Percentiles rank a stretch among this genome's conserved stretches.
These are phyloP conservation scores for Daktulosphaira vitifoliae DNA, from an alignment of 1,140 invertebrate genomes.

Conservation along the genomic window DNA sequence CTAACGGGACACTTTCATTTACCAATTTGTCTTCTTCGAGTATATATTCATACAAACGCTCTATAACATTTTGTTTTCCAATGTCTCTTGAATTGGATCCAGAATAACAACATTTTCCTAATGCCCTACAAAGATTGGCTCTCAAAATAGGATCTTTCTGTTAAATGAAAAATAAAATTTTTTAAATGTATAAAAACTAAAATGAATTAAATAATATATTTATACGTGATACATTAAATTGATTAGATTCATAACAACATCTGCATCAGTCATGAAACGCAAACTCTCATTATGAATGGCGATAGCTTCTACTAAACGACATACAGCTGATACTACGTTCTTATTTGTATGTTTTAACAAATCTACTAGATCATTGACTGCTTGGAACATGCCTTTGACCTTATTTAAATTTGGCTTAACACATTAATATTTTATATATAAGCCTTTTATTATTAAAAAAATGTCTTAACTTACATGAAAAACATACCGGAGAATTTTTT, in stretches of 20 bases:
- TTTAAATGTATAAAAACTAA: no score
- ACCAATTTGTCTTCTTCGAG: background rate
- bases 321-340: background rate
- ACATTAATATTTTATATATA: no score
- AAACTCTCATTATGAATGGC: background rate
- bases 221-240: background rate
- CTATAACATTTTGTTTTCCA: background rate
- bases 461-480: no score
- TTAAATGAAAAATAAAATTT: no score
- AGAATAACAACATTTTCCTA: slow-evolving; percentile 4
- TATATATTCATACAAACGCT: background rate
- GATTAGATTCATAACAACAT: background rate
- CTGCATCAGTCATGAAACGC: background rate
- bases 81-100: background rate
- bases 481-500: background rate
- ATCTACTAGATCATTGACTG: background rate
- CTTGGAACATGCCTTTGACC: background rate
- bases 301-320: background rate
- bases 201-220: no score
- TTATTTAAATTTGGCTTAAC: background rate
- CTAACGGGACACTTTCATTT: background rate
- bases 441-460: no score
- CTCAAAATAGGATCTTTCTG: background rate
- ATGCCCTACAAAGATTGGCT: slow-evolving; percentile 3
- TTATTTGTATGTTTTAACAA: background rate